phyloP scores from a whole-genome alignment of 2,888 invertebrate species.

The Aricia artaxerxes region DNA sequence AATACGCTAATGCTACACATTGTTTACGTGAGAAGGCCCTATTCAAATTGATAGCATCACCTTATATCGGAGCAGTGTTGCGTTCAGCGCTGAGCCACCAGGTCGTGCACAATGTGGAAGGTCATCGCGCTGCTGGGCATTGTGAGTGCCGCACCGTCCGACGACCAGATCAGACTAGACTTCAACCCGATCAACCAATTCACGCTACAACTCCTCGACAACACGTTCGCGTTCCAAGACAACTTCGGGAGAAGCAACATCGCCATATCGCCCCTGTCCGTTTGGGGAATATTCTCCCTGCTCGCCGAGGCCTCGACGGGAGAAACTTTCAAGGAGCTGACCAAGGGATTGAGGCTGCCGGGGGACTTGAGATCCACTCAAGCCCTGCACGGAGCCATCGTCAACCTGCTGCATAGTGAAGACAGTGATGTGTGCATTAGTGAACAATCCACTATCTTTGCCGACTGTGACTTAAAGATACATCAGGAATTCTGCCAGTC shows the following conservation, averaged over 20 bases:
- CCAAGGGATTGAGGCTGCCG: constrained; percentile 58
- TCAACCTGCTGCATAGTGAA: constrained; percentile 53
- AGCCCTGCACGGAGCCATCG: constrained; percentile 58
- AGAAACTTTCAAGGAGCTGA: constrained; percentile 65
- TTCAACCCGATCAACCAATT: constrained; percentile 63
- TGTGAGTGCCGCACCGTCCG: constrained; percentile 55
- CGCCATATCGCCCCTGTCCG: constrained; percentile 66
- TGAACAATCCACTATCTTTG: constrained; percentile 62
- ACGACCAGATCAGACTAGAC: constrained; percentile 46
- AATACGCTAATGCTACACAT: constrained; percentile 58
- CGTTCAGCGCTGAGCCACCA: constrained; percentile 50
- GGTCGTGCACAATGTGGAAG: constrained; percentile 57
- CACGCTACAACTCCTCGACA: constrained; percentile 61
- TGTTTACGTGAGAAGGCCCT: constrained; percentile 61
- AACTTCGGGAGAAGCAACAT: constrained; percentile 63
- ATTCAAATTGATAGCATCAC: constrained; percentile 55
- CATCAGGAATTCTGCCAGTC: constrained; percentile 68
- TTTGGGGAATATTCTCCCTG: constrained; percentile 69
- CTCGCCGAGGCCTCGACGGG: constrained; percentile 70
- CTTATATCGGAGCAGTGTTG: constrained; percentile 51
- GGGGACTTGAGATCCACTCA: constrained; percentile 61
- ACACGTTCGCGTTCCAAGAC: constrained; percentile 64
- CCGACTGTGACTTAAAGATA: constrained; percentile 57
- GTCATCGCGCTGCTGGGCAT: constrained; percentile 51
- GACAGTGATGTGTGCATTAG: constrained; percentile 58